Evolutionary conservation across 2,113 vertebrate species (phyloP).

Genomic region (Damaliscus lunatus): DNA sequence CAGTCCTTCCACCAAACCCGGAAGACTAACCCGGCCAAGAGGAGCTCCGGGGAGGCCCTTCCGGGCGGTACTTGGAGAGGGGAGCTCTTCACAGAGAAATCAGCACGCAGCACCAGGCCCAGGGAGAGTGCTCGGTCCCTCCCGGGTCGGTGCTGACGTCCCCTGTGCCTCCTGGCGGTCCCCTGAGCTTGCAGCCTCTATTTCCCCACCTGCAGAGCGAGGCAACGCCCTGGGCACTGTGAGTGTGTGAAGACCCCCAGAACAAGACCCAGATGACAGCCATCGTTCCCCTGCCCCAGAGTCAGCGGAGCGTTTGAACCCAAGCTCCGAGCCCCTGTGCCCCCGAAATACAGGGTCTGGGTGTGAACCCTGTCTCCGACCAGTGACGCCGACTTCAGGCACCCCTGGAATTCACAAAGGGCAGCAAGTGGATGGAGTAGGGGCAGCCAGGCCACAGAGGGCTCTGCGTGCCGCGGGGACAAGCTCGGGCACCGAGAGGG

Average conservation of each 20-base stretch:
- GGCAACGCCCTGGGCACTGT: too few relatives aligned
- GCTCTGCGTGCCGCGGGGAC: fast-evolving
- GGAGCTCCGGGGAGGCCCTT: neutral
- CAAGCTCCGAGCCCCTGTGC: fast-evolving
- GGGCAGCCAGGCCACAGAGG: fast-evolving
- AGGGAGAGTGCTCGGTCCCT: neutral
- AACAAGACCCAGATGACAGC: fast-evolving
- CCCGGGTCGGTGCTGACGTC: neutral
- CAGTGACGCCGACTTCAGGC: fast-evolving
- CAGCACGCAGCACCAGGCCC: fast-evolving
- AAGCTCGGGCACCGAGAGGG: fast-evolving
- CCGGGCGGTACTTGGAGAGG: fast-evolving
- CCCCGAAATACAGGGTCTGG: fast-evolving
- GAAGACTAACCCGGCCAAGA: fast-evolving
- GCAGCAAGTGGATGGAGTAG: neutral
- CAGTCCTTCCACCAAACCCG: neutral
- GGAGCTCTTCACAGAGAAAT: neutral
- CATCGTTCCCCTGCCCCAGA: fast-evolving
- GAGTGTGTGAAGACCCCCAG: neutral
- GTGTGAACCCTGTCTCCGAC: neutral
- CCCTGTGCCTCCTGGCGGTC: fast-evolving
- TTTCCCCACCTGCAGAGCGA: neutral
- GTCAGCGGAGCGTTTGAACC: neutral
- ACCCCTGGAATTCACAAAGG: neutral
- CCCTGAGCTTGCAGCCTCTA: neutral